phyloP scores from a whole-genome alignment of 2,888 invertebrate species.

The Cataglyphis altisquamis region DNA sequence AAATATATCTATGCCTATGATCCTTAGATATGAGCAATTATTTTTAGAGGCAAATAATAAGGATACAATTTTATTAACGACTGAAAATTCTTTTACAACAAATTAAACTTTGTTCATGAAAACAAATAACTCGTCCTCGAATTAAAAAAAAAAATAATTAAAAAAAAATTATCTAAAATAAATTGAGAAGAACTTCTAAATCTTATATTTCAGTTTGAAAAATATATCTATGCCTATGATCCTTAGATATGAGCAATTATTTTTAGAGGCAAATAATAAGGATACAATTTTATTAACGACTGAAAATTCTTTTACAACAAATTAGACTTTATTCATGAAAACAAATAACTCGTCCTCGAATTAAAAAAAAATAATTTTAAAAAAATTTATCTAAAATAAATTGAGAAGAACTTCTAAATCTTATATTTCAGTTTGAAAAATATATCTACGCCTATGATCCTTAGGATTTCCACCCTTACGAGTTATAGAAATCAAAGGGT shows the following conservation, averaged over 20 bases:
- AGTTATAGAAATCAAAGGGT: constrained; percentile 20
- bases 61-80: background rate
- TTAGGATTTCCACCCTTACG: background rate
- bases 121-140: background rate
- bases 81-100: background rate
- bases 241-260: background rate
- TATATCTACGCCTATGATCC: background rate
- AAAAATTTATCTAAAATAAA: too few species aligned
- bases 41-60: background rate
- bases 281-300: background rate
- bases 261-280: background rate
- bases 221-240: too few species aligned
- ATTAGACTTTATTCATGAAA: background rate
- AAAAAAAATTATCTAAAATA: too few species aligned
- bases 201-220: too few species aligned
- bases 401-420: background rate
- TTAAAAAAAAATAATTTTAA: background rate
- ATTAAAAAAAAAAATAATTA: background rate
- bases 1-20: too few species aligned
- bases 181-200: too few species aligned
- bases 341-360: background rate
- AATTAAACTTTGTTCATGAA: background rate
- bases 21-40: background rate
- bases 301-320: background rate
- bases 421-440: background rate